Conservation (phyloP, 2,113 vertebrate genomes). For the Hylia prasina region DNA sequence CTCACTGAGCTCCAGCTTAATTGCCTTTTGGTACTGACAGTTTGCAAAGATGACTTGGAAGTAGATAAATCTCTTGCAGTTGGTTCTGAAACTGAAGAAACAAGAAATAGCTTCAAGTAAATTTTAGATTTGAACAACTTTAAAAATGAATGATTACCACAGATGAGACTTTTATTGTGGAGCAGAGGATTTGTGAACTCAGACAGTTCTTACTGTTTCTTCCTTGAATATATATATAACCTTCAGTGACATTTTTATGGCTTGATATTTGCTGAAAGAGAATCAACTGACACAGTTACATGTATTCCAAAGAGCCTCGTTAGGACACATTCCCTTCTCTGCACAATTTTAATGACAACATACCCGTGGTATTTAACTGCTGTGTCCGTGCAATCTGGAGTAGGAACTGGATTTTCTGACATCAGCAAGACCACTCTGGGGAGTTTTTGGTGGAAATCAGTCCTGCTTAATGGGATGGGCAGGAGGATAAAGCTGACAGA, state of each 20-base stretch:
- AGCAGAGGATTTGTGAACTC: conserved; percentile 3
- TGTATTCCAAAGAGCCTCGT: not conserved
- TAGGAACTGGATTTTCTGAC: not conserved
- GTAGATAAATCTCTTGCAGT: not conserved
- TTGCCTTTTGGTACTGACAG: not conserved
- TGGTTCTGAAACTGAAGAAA: not conserved
- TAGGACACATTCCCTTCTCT: not conserved
- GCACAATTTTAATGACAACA: not conserved
- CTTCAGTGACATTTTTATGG: not conserved
- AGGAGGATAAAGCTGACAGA: not conserved
- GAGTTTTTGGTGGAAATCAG: not conserved
- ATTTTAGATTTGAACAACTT: not conserved
- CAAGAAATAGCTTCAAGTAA: not conserved
- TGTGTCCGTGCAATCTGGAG: not conserved
- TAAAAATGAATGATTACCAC: not conserved
- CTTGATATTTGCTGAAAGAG: not conserved
- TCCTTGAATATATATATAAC: not conserved
- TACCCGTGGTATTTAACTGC: not conserved
- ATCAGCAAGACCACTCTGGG: not conserved
- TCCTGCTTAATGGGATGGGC: not conserved
- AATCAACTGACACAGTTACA: not conserved
- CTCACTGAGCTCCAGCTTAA: not conserved
- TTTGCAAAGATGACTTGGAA: not conserved
- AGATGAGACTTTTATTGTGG: not conserved
- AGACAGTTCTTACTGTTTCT: not conserved